These are phyloP conservation scores for Platysternon megacephalum DNA, from an alignment of 2,113 vertebrate species.

Conservation along the genomic window DNA sequence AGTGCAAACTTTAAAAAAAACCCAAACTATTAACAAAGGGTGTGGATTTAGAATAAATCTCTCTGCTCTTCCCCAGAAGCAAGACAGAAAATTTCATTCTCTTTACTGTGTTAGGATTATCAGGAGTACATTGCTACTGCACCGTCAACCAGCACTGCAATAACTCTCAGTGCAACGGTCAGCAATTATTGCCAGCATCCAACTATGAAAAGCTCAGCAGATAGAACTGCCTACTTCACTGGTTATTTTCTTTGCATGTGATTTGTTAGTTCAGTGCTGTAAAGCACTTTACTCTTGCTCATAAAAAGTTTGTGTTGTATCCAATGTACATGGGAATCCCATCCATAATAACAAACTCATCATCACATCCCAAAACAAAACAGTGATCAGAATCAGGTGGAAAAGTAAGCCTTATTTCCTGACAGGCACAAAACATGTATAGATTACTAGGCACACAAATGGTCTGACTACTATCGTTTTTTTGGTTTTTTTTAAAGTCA, in stretches of 20 bases:
- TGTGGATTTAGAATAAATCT: slow-evolving; percentile 62
- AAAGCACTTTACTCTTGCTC: neutral
- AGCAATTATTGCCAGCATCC: slow-evolving; percentile 38
- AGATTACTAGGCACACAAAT: neutral
- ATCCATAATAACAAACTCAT: neutral
- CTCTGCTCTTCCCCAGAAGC: slow-evolving; percentile 28
- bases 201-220: slow-evolving; percentile 26
- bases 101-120: neutral
- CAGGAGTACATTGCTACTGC: slow-evolving; percentile 10
- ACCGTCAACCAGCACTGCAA: slow-evolving; percentile 9
- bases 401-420: neutral
- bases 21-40: neutral
- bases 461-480: neutral
- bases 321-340: neutral
- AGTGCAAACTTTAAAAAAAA: slow-evolving; percentile 55
- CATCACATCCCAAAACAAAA: neutral
- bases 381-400: neutral
- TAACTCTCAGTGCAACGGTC: slow-evolving; percentile 17
- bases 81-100: slow-evolving; percentile 27
- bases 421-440: neutral
- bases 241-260: neutral
- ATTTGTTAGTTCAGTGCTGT: neutral
- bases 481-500: neutral
- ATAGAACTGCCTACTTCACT: neutral
- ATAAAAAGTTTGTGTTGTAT: neutral